Conservation (phyloP, 2,113 vertebrate genomes). For the Ardeotis arabs region DNA sequence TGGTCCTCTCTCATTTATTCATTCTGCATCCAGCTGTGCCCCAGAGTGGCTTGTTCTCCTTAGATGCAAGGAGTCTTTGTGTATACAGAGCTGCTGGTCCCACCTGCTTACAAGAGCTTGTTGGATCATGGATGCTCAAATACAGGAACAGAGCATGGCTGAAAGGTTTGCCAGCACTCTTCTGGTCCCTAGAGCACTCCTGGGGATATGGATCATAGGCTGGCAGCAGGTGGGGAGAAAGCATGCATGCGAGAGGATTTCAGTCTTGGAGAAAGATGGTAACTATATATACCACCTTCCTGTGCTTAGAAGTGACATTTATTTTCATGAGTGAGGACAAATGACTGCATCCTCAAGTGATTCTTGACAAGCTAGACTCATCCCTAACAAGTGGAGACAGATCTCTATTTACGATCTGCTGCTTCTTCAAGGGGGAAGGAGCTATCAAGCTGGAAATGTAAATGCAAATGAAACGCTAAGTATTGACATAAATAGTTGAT, state of each 20-base stretch:
- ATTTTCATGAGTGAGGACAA: slow-evolving; percentile 67
- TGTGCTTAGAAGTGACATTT: slow-evolving; percentile 58
- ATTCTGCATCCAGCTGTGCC: background rate
- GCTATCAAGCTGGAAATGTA: slow-evolving; percentile 52
- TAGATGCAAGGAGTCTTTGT: background rate
- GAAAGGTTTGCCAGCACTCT: background rate
- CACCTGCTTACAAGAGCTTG: background rate
- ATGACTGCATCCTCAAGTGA: slow-evolving; percentile 64
- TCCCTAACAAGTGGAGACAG: slow-evolving; percentile 63
- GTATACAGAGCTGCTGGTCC: background rate
- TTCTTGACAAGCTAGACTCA: slow-evolving; percentile 67
- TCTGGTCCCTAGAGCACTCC: background rate
- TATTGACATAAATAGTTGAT: slow-evolving; percentile 72
- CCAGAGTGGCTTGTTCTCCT: background rate
- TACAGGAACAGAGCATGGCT: background rate
- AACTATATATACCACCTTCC: slow-evolving; percentile 48
- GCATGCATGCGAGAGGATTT: slow-evolving; percentile 23
- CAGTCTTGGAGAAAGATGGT: slow-evolving; percentile 1
- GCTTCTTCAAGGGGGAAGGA: slow-evolving; percentile 52
- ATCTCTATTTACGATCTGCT: slow-evolving; percentile 64
- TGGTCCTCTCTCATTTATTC: background rate
- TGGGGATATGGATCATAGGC: background rate
- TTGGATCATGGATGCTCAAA: background rate
- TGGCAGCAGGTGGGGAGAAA: slow-evolving; percentile 12
- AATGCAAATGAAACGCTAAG: slow-evolving; percentile 62